phyloP scores from a whole-genome alignment of 2,113 vertebrate species.

The Lethenteron camtschaticum region DNA sequence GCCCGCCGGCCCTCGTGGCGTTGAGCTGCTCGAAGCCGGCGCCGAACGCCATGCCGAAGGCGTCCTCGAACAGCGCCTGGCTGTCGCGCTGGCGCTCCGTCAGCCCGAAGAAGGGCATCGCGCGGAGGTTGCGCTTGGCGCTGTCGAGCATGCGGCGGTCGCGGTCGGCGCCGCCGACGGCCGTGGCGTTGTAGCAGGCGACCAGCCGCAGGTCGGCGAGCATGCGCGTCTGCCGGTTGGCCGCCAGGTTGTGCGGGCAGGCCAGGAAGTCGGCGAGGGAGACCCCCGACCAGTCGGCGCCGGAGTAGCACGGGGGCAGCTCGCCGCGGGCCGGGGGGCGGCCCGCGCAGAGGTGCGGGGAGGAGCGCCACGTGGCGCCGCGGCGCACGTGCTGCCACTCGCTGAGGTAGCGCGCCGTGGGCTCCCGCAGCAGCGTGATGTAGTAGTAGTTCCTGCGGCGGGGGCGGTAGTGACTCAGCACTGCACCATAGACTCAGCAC shows the following conservation, averaged over 20 bases:
- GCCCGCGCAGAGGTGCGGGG: constrained; percentile 70
- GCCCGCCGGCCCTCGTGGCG: constrained; percentile 63
- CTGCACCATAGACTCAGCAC: too few species aligned
- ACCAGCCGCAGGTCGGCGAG: not conserved
- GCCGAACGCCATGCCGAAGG: constrained; percentile 81
- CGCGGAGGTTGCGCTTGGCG: constrained; percentile 67
- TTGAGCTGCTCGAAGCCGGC: constrained; percentile 82
- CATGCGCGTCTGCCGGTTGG: constrained; percentile 42
- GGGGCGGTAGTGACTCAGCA: not conserved
- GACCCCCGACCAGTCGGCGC: constrained; percentile 89
- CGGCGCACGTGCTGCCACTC: constrained; percentile 93
- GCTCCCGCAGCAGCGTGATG: constrained; percentile 84
- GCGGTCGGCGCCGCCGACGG: constrained; percentile 37
- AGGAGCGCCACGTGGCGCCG: constrained; percentile 84
- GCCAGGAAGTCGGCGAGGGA: constrained; percentile 81
- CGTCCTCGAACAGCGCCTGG: constrained; percentile 85
- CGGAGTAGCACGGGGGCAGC: constrained; percentile 67
- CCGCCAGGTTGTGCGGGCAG: constrained; percentile 79
- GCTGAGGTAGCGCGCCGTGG: constrained; percentile 72
- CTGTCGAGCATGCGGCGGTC: constrained; percentile 69
- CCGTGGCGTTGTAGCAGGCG: not conserved
- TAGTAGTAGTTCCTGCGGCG: constrained; percentile 70
- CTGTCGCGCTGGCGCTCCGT: constrained; percentile 92
- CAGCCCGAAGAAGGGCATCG: constrained; percentile 87
- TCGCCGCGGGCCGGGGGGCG: constrained; percentile 61